Conservation (phyloP, 2,888 invertebrate species). For the Caradrina kadenii region DNA sequence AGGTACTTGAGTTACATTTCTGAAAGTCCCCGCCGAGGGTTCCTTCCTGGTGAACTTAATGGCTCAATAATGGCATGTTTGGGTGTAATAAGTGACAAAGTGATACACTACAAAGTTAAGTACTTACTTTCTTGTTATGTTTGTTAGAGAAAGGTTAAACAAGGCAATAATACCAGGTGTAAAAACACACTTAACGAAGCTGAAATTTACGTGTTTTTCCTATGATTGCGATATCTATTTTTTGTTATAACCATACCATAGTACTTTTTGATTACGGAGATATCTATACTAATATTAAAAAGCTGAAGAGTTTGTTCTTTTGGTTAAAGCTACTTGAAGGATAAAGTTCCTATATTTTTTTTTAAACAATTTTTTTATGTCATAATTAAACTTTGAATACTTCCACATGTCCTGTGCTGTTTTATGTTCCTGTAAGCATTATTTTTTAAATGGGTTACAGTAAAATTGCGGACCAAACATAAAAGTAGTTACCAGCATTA, state of each 20-base stretch:
- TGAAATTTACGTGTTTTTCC: neutral
- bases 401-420: neutral
- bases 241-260: neutral
- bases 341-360: neutral
- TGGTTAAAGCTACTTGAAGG: no score
- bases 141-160: slow-evolving; percentile 7
- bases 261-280: neutral
- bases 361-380: neutral
- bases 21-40: neutral
- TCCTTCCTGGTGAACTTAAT: slow-evolving; percentile 38
- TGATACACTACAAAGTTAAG: slow-evolving; percentile 35
- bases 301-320: no score
- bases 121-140: slow-evolving; percentile 22
- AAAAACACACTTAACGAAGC: neutral
- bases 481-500: neutral
- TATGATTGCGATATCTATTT: neutral
- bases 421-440: neutral
- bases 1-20: slow-evolving; percentile 15
- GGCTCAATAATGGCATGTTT: slow-evolving; percentile 45
- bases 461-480: neutral
- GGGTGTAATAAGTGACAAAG: slow-evolving; percentile 49
- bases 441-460: neutral
- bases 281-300: no score
- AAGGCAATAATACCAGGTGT: neutral
- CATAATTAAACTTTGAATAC: neutral